phyloP scores from a whole-genome alignment of 2,113 vertebrate genomes.

The Catharus fuscescens region DNA sequence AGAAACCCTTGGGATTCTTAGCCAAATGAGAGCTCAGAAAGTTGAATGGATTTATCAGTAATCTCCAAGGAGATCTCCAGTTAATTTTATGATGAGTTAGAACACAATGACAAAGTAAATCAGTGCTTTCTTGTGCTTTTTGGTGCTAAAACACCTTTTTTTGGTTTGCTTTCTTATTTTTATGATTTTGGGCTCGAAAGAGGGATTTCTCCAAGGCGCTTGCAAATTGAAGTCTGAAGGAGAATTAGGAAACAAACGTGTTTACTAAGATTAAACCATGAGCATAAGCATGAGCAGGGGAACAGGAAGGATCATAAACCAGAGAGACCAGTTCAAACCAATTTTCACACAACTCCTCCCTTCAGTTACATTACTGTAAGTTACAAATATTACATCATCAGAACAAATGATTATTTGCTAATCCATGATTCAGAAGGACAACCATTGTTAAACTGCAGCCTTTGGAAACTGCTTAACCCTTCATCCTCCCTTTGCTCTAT shows the following conservation, averaged over 20 bases:
- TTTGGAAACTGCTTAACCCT: conserved; percentile 16
- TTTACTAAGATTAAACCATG: conserved; percentile 45
- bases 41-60: not conserved
- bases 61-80: not conserved
- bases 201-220: not conserved
- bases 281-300: not conserved
- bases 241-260: conserved; percentile 9
- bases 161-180: not conserved
- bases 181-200: not conserved
- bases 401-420: conserved; percentile 52
- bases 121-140: not conserved
- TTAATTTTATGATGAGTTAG: conserved; percentile 1
- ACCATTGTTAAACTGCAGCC: conserved; percentile 1
- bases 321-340: conserved; percentile 59
- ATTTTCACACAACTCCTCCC: conserved; percentile 57
- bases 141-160: not conserved
- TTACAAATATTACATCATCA: conserved; percentile 53
- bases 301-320: conserved; percentile 63
- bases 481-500: not conserved
- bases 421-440: conserved; percentile 49
- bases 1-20: not conserved
- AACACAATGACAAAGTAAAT: not conserved
- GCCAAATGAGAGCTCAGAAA: conserved; percentile 5
- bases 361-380: conserved; percentile 30
- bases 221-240: not conserved